Conservation (phyloP, 2,888 invertebrate genomes). For the Drosophila koepferae region DNA sequence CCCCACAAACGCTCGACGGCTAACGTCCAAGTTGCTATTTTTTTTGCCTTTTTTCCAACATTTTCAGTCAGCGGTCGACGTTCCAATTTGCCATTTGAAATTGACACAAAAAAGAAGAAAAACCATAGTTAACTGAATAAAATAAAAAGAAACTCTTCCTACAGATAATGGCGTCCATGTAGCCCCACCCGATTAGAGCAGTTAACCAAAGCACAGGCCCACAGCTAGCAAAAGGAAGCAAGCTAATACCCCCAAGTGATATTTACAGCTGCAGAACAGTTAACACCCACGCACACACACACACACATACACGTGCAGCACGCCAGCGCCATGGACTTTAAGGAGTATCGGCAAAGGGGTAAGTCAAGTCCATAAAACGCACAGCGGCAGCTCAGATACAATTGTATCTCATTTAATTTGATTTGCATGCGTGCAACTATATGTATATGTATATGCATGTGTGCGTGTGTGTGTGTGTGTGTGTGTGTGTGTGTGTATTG, state of each 20-base stretch:
- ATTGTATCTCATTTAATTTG: constrained; percentile 64
- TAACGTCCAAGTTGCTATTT: constrained; percentile 46
- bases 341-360: constrained; percentile 87
- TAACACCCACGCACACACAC: constrained; percentile 7
- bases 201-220: constrained; percentile 23
- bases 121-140: constrained; percentile 37
- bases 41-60: constrained; percentile 4
- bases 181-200: constrained; percentile 25
- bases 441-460: neutral
- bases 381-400: constrained; percentile 63
- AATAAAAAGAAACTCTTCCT: constrained; percentile 7
- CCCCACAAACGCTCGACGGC: constrained; percentile 63
- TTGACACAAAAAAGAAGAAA: constrained; percentile 24
- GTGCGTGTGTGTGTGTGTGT: neutral
- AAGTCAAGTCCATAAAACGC: constrained; percentile 82
- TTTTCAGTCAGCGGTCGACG: constrained; percentile 70
- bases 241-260: constrained; percentile 5
- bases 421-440: constrained; percentile 39
- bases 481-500: neutral
- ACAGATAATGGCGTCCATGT: constrained; percentile 55
- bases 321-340: constrained; percentile 85
- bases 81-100: constrained; percentile 65
- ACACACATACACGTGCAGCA: constrained; percentile 12
- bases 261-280: constrained; percentile 12
- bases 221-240: constrained; percentile 25